Conservation (phyloP, 2,113 vertebrate genomes). For the Raja brachyura region DNA sequence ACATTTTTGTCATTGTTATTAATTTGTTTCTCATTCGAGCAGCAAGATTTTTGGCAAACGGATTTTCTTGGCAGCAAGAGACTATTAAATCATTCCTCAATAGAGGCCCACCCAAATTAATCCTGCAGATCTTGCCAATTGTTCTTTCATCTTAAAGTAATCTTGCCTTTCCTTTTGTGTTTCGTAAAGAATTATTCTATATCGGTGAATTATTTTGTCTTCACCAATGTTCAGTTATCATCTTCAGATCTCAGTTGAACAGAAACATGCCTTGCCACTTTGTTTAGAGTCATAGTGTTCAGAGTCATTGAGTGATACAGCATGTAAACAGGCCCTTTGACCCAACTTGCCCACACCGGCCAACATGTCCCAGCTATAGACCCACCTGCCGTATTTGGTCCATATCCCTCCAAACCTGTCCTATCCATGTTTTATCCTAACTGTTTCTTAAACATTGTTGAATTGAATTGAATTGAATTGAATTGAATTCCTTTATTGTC, state of each 20-base stretch:
- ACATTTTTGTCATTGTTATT: neutral
- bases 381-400: too few relatives aligned
- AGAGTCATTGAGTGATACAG: too few relatives aligned
- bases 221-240: neutral
- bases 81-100: neutral
- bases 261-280: neutral
- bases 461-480: too few relatives aligned
- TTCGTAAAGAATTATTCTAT: neutral
- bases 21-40: slow-evolving; percentile 15
- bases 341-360: too few relatives aligned
- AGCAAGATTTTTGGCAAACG: neutral
- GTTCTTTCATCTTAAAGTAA: neutral
- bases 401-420: too few relatives aligned
- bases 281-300: neutral
- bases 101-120: neutral
- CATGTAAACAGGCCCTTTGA: too few relatives aligned
- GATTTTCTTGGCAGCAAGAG: neutral
- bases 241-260: neutral
- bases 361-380: too few relatives aligned
- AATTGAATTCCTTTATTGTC: too few relatives aligned
- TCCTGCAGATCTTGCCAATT: neutral
- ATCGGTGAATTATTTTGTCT: neutral
- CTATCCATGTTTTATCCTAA: too few relatives aligned
- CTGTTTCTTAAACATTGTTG: too few relatives aligned
- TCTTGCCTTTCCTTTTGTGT: neutral